Conservation (phyloP, 2,888 invertebrate genomes). For the Heliconius erato region DNA sequence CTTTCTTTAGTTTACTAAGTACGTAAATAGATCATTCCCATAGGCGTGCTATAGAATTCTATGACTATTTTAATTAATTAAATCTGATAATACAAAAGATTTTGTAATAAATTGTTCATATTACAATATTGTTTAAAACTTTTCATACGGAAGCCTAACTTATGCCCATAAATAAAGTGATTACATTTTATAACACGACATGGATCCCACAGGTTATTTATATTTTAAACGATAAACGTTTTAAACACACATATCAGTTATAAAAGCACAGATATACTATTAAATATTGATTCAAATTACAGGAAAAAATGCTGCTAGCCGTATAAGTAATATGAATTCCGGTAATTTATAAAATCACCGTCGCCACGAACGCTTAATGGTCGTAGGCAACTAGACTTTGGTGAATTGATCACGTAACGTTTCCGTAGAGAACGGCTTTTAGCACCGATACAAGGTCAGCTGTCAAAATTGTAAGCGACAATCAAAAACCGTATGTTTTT, state of each 20-base stretch:
- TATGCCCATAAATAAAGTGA: not conserved
- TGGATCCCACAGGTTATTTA: constrained; percentile 3
- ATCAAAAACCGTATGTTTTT: not conserved
- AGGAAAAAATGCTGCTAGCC: constrained; percentile 31
- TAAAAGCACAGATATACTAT: constrained; percentile 34
- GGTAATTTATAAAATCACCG: constrained; percentile 28
- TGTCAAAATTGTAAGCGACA: constrained; percentile 16
- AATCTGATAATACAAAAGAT: not conserved
- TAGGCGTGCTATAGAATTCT: not conserved
- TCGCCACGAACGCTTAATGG: constrained; percentile 6
- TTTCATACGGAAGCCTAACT: not conserved
- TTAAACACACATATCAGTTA: constrained; percentile 18
- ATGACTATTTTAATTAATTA: not conserved
- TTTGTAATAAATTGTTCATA: constrained; percentile 5
- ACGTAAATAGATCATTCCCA: not conserved
- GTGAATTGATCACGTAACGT: constrained; percentile 32
- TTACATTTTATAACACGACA: constrained; percentile 12
- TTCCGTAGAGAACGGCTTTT: constrained; percentile 36
- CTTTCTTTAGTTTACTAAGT: not conserved
- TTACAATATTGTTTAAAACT: not conserved
- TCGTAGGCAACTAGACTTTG: constrained; percentile 18
- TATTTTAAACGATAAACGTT: not conserved
- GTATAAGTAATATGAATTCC: constrained; percentile 31
- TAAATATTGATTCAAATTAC: constrained; percentile 42
- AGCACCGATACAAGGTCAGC: constrained; percentile 39